Base-by-base conservation (phyloP, 1,140 invertebrate species). In the Meloidogyne hapla region DNA sequence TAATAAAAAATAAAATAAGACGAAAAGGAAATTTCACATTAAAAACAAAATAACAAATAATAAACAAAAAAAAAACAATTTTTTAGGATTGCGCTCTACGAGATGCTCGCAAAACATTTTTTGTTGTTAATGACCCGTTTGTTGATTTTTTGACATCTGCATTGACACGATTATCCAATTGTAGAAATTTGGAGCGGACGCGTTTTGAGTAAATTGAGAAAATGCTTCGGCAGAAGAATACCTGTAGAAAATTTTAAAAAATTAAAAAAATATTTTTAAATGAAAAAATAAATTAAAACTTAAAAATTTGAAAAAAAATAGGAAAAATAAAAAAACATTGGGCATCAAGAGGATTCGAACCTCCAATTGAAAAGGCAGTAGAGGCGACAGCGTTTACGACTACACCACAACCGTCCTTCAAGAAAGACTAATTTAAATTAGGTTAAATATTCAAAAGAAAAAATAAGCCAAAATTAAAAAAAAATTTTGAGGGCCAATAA, bases 161-260 rank as follows among this genome's bases (percentile, higher is more conserved):
- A 56, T 18, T n/a, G n/a, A 4, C n/a, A 8, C 12, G 40, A 42
- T 9, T 56, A 56, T 56, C 18, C 6, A 56, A n/a, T 56, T 56
- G 48, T 18, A 56, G n/a, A 18, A 56, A 56, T 56, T 56, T 56
- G 48, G 48, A 56, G 48, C 48, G 48, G n/a, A 56, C 48, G n/a
- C 48, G 48, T 56, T 56, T 56, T n/a, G 48, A 56, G 18, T 56
- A n/a, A n/a, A 56, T 56, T n/a, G 48, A 56, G 48, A 56, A 56
- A 56, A 56, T 56, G 12, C 48, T 56, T n/a, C 48, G 48, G 18
- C 48, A 56, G n/a, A 56, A 56, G 48, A 56, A 56, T n/a, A 56
- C n/a, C 48, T 56, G 18, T 56, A 56, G 18, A 6, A 56, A 56
- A 56, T n/a, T 56, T 56, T 13, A 42, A 15, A 42, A 42, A 13